phyloP scores from a whole-genome alignment of 2,888 invertebrate species.

The Augiades crinisus region DNA sequence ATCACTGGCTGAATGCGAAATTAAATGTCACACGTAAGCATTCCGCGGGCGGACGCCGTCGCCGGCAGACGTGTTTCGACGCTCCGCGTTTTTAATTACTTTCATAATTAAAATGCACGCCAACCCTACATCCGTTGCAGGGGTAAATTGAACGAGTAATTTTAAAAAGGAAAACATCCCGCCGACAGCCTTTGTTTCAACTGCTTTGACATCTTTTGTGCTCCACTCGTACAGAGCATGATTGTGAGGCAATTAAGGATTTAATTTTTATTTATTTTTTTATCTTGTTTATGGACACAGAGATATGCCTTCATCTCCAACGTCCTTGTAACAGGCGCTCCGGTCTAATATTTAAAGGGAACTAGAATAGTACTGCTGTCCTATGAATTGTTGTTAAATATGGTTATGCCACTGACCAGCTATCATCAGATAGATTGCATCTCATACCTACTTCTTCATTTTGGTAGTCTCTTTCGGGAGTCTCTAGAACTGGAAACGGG shows the following conservation, averaged over 20 bases:
- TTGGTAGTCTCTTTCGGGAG: too few relatives aligned
- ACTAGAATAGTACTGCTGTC: too few relatives aligned
- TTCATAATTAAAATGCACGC: constrained; percentile 42
- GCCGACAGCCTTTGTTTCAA: constrained; percentile 7
- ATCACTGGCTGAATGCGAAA: constrained; percentile 12
- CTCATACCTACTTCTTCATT: too few relatives aligned
- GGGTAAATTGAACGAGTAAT: constrained; percentile 24
- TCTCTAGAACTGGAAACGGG: too few relatives aligned
- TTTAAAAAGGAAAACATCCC: constrained; percentile 15
- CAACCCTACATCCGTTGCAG: constrained; percentile 22
- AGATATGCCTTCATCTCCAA: too few relatives aligned
- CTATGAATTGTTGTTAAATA: too few relatives aligned
- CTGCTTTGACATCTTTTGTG: constrained; percentile 15
- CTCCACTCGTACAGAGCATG: constrained; percentile 1
- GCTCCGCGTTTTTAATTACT: constrained; percentile 40
- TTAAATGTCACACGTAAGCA: constrained; percentile 50
- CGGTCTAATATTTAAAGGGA: too few relatives aligned
- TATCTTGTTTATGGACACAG: background rate
- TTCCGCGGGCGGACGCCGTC: constrained; percentile 42
- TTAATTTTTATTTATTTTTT: background rate
- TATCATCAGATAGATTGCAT: too few relatives aligned
- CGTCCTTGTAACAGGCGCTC: too few relatives aligned
- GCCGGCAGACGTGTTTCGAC: constrained; percentile 31
- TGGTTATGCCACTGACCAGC: too few relatives aligned
- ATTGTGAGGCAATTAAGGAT: background rate